A percentile compares a stretch with the other conserved stretches of the same genome.
phyloP scores from a whole-genome alignment of 2,113 vertebrate genomes.

The Hymenochirus boettgeri region DNA sequence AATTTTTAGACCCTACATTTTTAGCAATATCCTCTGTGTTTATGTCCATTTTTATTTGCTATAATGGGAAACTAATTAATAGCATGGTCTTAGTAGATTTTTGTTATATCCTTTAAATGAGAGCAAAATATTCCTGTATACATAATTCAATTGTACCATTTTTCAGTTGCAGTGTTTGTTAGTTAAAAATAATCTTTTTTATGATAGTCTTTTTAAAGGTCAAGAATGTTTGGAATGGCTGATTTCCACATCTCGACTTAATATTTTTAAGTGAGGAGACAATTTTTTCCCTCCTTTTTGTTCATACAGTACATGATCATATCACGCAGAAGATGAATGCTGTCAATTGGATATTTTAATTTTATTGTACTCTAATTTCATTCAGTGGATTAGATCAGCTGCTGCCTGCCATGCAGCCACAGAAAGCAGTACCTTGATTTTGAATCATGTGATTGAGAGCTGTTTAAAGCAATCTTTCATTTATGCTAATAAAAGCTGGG shows the following conservation, averaged over 20 bases:
- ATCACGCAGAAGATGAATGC: slow-evolving; percentile 7
- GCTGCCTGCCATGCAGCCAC: slow-evolving; percentile 52
- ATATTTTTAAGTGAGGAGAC: background rate
- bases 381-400: slow-evolving; percentile 68
- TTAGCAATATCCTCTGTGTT: too few species aligned
- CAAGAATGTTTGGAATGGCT: background rate
- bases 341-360: slow-evolving; percentile 37
- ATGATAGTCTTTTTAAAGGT: background rate
- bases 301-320: slow-evolving; percentile 19
- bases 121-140: too few species aligned
- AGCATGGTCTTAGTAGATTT: too few species aligned
- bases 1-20: too few species aligned
- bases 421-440: slow-evolving; percentile 75
- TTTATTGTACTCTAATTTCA: slow-evolving; percentile 53
- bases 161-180: too few species aligned
- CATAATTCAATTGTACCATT: too few species aligned
- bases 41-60: too few species aligned
- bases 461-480: slow-evolving; percentile 67
- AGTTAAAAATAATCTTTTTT: background rate
- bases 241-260: background rate
- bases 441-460: slow-evolving; percentile 76
- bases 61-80: too few species aligned
- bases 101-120: too few species aligned
- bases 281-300: slow-evolving; percentile 1
- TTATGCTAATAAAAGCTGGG: slow-evolving; percentile 54